Conservation (phyloP, 2,797 vertebrate species). For the Oryzias sinensis region DNA sequence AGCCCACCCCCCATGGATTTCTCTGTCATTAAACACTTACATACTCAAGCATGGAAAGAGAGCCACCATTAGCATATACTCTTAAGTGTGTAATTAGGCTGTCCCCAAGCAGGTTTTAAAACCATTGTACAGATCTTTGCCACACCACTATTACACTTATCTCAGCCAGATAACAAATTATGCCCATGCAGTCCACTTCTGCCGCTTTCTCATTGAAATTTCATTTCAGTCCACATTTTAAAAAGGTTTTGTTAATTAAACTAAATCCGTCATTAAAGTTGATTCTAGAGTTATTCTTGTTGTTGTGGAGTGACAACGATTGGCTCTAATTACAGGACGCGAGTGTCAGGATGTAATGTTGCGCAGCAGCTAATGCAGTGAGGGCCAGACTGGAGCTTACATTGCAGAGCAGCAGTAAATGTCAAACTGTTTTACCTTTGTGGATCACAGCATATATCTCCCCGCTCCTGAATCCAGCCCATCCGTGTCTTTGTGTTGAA, state of each 20-base stretch:
- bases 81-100: slow-evolving; percentile 74
- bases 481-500: slow-evolving; percentile 12
- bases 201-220: slow-evolving; percentile 24
- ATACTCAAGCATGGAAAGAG: slow-evolving; percentile 34
- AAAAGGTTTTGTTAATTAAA: slow-evolving; percentile 53
- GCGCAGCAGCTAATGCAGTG: slow-evolving; percentile 48
- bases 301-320: too few species aligned
- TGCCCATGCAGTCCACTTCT: slow-evolving; percentile 25
- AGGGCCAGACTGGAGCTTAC: slow-evolving; percentile 27
- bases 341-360: slow-evolving; percentile 42
- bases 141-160: slow-evolving; percentile 53
- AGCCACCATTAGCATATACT: slow-evolving; percentile 67
- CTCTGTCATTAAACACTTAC: slow-evolving; percentile 63
- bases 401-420: slow-evolving; percentile 32
- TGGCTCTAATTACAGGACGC: too few species aligned
- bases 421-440: slow-evolving; percentile 32
- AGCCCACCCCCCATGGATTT: slow-evolving; percentile 48
- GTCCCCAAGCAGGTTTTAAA: slow-evolving; percentile 67
- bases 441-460: slow-evolving; percentile 13
- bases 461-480: slow-evolving; percentile 2
- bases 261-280: slow-evolving; percentile 38
- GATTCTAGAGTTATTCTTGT: background rate
- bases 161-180: slow-evolving; percentile 48
- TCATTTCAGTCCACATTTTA: slow-evolving; percentile 12
- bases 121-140: slow-evolving; percentile 58